Conservation (phyloP, 1,140 invertebrate genomes). For the Drosophila mojavensis region DNA sequence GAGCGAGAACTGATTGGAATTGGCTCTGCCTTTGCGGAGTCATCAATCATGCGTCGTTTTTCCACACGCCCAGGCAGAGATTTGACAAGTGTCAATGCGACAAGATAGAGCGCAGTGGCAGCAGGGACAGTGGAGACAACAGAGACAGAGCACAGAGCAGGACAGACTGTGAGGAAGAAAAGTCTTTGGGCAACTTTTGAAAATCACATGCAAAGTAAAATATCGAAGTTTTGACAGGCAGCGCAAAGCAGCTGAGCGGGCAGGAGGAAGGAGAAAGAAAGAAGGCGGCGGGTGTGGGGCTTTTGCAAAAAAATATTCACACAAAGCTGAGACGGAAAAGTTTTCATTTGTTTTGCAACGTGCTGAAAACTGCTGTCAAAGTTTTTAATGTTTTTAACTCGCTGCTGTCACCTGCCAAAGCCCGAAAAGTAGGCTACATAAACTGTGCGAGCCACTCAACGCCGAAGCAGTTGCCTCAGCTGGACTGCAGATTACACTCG, state of each 20-base stretch:
- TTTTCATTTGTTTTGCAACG: conserved; percentile 73
- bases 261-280: too few species aligned
- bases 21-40: conserved; percentile 57
- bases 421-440: conserved; percentile 39
- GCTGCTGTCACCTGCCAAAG: conserved; percentile 64
- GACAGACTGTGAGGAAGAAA: not conserved
- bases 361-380: conserved; percentile 73
- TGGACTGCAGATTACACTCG: conserved; percentile 9
- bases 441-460: conserved; percentile 23
- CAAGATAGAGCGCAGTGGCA: conserved; percentile 42
- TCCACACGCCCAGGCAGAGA: conserved; percentile 73
- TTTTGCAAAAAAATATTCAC: conserved; percentile 46
- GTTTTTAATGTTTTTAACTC: conserved; percentile 78
- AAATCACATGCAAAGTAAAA: conserved; percentile 43
- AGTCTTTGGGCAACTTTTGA: conserved; percentile 25
- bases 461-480: conserved; percentile 9
- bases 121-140: not conserved
- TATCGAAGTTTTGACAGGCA: conserved; percentile 45
- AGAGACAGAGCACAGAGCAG: not conserved
- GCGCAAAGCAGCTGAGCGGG: not conserved
- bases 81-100: conserved; percentile 78
- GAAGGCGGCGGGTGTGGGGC: too few species aligned
- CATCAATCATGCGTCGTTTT: conserved; percentile 76
- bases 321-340: conserved; percentile 67
- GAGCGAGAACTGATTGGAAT: conserved; percentile 47